Base-by-base conservation (phyloP, 2,113 vertebrate genomes). In the Trachemys scripta region DNA sequence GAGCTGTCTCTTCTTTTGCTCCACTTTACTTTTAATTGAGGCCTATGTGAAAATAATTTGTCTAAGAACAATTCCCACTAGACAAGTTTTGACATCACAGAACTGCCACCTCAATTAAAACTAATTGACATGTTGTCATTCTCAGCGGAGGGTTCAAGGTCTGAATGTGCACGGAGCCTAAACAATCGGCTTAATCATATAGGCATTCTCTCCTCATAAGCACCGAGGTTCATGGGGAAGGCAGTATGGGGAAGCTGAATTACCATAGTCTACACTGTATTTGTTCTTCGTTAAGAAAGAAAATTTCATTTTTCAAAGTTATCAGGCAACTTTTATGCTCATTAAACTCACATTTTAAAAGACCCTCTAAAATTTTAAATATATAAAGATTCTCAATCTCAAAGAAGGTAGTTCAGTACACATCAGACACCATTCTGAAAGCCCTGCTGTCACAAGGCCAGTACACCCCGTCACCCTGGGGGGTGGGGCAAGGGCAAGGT, bases 11-110 rank as follows among this genome's bases (percentile, higher is more conserved):
- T 86, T 82, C 9, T 86, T 51, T 57, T 82, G 2, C 10, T 81
- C 78, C 81, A 59, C 0, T 80, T 84, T 45, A 11, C 1, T 51
- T 92, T 45, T 94, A 94, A 78, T n/a, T 57, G 24, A 82, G 25
- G 17, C 75, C 75, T 27, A 45, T 29, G 25, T 54, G 79, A 90
- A 94, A 72, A 42, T 82, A 80, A 89, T 95, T 89, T 88, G 8
- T 27, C 35, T 42, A 83, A 54, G 69, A 88, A 13, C 1, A 10
- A 16, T 27, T 93, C 50, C 16, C 57, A 27, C 45, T 79, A 82
- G 1, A 51, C 27, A 81, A 10, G 62, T 56, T 87, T 80, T 10
- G 8, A 47, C 0, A 0, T 19, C 56, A 83, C 10, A n/a, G 3
- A 79, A 65, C 5, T 72, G 22, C 88, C 76, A 91, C 59, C 62